phyloP scores from a whole-genome alignment of 2,113 vertebrate species.

The Lipotes vexillifer region DNA sequence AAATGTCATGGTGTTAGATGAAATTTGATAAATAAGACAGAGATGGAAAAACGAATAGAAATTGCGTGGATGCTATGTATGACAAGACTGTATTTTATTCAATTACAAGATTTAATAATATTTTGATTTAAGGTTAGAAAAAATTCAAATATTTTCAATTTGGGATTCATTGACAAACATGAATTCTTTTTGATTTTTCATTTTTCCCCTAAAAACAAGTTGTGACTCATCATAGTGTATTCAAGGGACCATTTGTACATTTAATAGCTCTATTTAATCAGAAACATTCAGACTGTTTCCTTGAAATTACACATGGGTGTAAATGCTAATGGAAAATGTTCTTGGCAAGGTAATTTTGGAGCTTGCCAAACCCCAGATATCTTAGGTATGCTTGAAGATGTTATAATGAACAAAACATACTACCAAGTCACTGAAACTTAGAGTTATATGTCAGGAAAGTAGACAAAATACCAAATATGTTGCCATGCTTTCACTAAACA shows the following conservation, averaged over 20 bases:
- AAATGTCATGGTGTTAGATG: neutral
- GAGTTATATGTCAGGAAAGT: conserved; percentile 4
- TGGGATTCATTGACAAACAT: neutral
- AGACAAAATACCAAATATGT: conserved; percentile 21
- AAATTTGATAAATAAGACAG: neutral
- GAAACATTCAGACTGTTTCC: conserved; percentile 32
- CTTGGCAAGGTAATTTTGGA: conserved; percentile 19
- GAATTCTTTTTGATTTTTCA: neutral
- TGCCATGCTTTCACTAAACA: conserved; percentile 8
- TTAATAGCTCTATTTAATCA: conserved; percentile 40
- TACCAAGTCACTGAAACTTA: conserved; percentile 18
- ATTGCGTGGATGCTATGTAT: neutral
- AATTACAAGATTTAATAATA: neutral
- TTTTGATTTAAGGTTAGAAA: neutral
- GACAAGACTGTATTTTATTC: neutral
- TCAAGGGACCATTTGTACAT: neutral
- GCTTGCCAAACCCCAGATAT: neutral
- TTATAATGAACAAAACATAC: conserved; percentile 49
- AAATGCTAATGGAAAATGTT: conserved; percentile 45
- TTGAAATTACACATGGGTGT: conserved; percentile 30
- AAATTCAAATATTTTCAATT: neutral
- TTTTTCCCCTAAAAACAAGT: neutral
- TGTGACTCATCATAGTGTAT: neutral
- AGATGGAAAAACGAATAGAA: neutral
- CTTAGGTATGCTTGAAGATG: conserved; percentile 2